These are phyloP conservation scores for Phyllostomus hastatus DNA, from an alignment of 2,113 vertebrate genomes.

Conservation along the genomic window DNA sequence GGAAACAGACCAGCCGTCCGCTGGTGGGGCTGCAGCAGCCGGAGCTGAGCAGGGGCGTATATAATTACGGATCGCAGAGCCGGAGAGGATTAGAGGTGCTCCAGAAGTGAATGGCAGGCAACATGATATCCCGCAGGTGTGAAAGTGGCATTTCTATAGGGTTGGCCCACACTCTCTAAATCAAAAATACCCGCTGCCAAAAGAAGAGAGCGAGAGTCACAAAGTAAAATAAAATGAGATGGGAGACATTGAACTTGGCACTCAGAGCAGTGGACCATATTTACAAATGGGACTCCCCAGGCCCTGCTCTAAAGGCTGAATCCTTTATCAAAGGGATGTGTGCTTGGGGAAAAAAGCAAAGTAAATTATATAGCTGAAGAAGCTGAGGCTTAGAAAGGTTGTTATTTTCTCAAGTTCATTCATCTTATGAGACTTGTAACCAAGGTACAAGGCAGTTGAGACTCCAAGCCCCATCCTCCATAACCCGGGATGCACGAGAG, in stretches of 20 bases:
- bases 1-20: not conserved
- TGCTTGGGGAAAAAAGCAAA: not conserved
- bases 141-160: slow-evolving; percentile 34
- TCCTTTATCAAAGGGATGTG: not conserved
- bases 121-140: slow-evolving; percentile 63
- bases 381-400: not conserved
- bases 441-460: not conserved
- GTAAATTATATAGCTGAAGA: not conserved
- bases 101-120: slow-evolving; percentile 47
- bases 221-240: not conserved
- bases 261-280: not conserved
- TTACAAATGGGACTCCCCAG: not conserved
- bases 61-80: slow-evolving; percentile 52
- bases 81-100: slow-evolving; percentile 13
- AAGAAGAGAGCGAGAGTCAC: not conserved
- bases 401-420: not conserved
- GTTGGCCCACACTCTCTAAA: slow-evolving; percentile 40
- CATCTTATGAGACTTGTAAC: not conserved
- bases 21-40: not conserved
- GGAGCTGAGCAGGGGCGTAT: not conserved
- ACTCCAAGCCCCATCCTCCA: not conserved
- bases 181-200: slow-evolving; percentile 43
- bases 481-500: not conserved
- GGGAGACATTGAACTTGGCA: not conserved
- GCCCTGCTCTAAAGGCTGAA: not conserved